Percentiles rank a stretch among this genome's conserved stretches.
phyloP scores from a whole-genome alignment of 2,888 invertebrate species.

The Schizaphis graminum region DNA sequence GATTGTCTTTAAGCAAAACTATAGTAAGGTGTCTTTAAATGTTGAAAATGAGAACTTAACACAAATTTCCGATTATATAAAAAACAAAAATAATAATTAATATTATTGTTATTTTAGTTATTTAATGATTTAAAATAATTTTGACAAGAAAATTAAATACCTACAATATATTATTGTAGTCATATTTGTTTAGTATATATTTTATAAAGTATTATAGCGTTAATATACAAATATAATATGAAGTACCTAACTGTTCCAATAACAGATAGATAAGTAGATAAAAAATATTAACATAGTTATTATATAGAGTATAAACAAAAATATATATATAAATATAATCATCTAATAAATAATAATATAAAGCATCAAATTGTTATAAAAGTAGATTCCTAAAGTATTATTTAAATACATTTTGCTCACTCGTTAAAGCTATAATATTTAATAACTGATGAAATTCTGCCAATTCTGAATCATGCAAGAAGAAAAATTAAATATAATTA shows the following conservation, averaged over 20 bases:
- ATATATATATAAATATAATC: background rate
- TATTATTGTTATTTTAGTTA: too few relatives aligned
- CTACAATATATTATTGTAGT: background rate
- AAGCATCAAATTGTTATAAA: background rate
- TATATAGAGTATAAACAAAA: too few relatives aligned
- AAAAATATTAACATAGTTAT: too few relatives aligned
- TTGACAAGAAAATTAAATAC: background rate
- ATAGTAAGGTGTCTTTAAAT: background rate
- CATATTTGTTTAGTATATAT: too few relatives aligned
- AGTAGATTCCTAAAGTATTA: background rate
- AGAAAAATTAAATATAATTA: background rate
- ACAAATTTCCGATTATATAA: background rate
- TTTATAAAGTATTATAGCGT: background rate
- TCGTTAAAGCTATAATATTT: background rate
- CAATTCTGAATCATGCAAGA: background rate
- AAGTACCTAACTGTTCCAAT: background rate
- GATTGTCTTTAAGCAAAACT: background rate
- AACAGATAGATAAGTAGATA: background rate
- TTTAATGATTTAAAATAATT: background rate
- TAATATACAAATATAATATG: background rate
- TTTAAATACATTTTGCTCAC: background rate
- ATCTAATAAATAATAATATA: background rate
- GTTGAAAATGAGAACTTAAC: background rate
- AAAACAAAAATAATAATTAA: background rate
- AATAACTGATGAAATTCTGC: background rate